Evolutionary conservation across 2,113 vertebrate species (phyloP), one percentile per base, ranked within the genome.

Genomic region (Origma solitaria): DNA sequence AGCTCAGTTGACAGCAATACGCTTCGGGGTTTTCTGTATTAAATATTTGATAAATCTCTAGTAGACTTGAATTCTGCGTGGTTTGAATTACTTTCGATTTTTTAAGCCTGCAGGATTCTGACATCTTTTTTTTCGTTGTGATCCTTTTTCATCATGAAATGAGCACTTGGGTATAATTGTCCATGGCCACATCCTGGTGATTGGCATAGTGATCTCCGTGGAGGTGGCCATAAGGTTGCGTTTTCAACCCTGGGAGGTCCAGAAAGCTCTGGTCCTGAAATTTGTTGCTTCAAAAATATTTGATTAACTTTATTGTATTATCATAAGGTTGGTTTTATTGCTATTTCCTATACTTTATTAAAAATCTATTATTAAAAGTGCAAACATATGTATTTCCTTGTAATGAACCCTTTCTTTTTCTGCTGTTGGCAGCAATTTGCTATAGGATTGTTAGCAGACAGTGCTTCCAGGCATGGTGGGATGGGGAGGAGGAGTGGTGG

Each of bases 1-100:
- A 88, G 79, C 79, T 90, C 23, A 13, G 35, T 81, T 90, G 78
- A 87, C 82, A 93, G 80, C 16, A 2, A 19, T 76, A 68, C 0
- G 11, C 82, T 92, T 90, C 73, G 92, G 71, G 79, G 65, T 87
- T 91, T 92, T 91, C 45, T 89, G 45, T 75, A 37, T 91, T 90
- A 95, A 94, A 88, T 86, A 82, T 89, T 92, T 92, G 88, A 78
- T 91, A 94, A 76, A 86, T 79, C 38, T 87, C 31, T 73, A 89
- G 78, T 86, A 95, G 80, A 44, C 70, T 66, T 76, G 75, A 86
- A 51, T 93, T 92, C 73, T 80, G 16, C 0, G 0, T 88, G 38
- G 21, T 47, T 96, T 90, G 88, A 94, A 92, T 94, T 87, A 84
- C n/a, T 69, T 82, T 30, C 66, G 73, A 88, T 75, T 94, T 86